Evolutionary conservation across 1,140 invertebrate genomes (phyloP), one percentile per base, ranked within the genome.

Genomic region (Macrostomum lignano): DNA sequence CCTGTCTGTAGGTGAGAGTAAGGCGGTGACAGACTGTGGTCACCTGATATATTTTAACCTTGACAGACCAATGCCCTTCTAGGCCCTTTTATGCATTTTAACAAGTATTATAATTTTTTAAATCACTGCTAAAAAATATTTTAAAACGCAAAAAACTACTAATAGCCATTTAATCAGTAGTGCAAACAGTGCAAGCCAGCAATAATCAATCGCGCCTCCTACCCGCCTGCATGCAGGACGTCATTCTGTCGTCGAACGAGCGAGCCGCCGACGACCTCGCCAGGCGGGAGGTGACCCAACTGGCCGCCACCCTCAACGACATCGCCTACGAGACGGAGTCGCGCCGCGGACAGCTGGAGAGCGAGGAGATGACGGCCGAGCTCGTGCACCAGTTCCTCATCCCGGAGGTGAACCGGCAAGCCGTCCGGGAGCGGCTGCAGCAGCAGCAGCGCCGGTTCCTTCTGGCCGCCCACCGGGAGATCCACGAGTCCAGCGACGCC

Each of bases 331-430:
- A 15, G 13, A 17, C 5, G n/a, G 31, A 32, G 24, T 13, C 14
- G 14, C 26, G 19, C 9, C 45, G 51, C 2, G 49, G 47, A 10
- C 45, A 60, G 21, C 40, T 65, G 2, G 55, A 61, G 38, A 59
- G 62, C 38, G 61, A 68, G 44, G 65, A 68, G 49, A 53, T 67
- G 40, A 55, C 67, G 10, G 56, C 65, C 7, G 63, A 67, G 40
- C 47, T 70, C 36, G 59, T 70, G 29, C 62, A 67, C 36, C 62
- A 64, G 37, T 69, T 68, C 43, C 48, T 69, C 11, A 47, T 70
- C 33, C 66, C 67, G 2, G 65, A 70, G 50, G 60, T 64, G 10
- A 44, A 55, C n/a, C n/a, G n/a, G n/a, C n/a, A n/a, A n/a, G n/a
- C n/a, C 15, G 26, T 17, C 3, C 26, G 26, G 5, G 26, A 28